These are phyloP conservation scores for Acromyrmex echinatior DNA, from an alignment of 1,140 invertebrate species.

Conservation along the genomic window DNA sequence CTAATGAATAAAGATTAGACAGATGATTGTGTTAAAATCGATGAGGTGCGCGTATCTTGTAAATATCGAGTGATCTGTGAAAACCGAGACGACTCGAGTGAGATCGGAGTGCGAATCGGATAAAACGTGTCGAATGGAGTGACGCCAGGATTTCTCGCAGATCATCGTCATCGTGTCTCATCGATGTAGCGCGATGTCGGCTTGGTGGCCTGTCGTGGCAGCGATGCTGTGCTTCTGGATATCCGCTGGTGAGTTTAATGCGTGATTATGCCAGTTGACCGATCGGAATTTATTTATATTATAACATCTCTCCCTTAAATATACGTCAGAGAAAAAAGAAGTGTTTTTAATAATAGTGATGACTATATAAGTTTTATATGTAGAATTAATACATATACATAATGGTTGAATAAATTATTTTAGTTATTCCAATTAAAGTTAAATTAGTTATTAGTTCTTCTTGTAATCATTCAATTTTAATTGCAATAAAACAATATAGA, in stretches of 20 bases:
- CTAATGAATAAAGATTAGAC: neutral
- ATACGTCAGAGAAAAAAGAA: no score
- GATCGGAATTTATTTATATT: neutral
- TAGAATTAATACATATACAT: no score
- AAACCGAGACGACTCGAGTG: slow-evolving; percentile 4
- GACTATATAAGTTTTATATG: no score
- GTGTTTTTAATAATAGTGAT: no score
- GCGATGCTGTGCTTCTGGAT: slow-evolving; percentile 72
- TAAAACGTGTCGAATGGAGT: slow-evolving; percentile 58
- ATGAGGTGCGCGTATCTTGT: slow-evolving; percentile 18
- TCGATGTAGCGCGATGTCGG: slow-evolving; percentile 80
- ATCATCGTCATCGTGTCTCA: slow-evolving; percentile 57
- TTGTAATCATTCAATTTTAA: no score
- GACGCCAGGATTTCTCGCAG: slow-evolving; percentile 61
- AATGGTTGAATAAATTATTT: no score
- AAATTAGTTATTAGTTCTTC: no score
- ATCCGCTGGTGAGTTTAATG: slow-evolving; percentile 73
- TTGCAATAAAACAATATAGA: no score
- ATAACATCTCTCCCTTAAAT: no score
- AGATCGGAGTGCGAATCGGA: slow-evolving; percentile 7
- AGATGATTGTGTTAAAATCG: neutral
- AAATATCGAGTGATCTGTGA: slow-evolving; percentile 29
- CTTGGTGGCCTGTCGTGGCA: slow-evolving; percentile 74
- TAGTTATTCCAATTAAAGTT: no score
- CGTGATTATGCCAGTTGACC: no score